Evolutionary conservation across 1,140 invertebrate genomes (phyloP).

Genomic region (Nasonia giraulti): DNA sequence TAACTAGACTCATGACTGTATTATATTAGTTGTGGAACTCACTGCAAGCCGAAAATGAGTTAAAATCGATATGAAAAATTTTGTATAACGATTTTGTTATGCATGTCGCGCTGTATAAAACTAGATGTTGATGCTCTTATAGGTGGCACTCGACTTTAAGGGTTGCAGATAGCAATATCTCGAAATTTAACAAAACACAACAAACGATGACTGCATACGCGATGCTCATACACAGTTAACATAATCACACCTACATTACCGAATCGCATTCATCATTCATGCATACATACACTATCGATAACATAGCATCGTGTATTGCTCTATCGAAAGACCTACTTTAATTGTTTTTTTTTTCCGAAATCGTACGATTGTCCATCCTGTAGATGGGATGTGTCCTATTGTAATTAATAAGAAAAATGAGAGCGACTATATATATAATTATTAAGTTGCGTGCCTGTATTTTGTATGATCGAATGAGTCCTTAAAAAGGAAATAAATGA

Average conservation of each 20-base stretch:
- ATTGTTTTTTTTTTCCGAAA: conserved; percentile 36
- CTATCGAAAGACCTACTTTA: conserved; percentile 40
- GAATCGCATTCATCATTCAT: neutral
- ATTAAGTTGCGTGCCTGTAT: conserved; percentile 73
- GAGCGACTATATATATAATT: conserved; percentile 49
- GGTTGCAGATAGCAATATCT: conserved; percentile 39
- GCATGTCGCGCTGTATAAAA: conserved; percentile 33
- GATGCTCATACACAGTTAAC: conserved; percentile 32
- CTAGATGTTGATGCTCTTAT: conserved; percentile 23
- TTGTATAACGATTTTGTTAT: conserved; percentile 40
- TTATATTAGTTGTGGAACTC: conserved; percentile 58
- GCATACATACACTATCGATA: neutral
- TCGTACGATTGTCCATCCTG: neutral
- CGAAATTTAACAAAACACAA: conserved; percentile 24
- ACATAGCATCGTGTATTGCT: conserved; percentile 47
- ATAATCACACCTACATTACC: neutral
- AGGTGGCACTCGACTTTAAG: conserved; percentile 18
- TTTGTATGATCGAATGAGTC: conserved; percentile 73
- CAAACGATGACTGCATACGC: conserved; percentile 46
- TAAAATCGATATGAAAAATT: conserved; percentile 39
- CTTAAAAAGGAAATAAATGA: conserved; percentile 71
- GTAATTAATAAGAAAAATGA: conserved; percentile 57
- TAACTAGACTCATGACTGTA: conserved; percentile 63
- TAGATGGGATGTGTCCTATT: conserved; percentile 52
- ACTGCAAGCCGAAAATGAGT: conserved; percentile 26